phyloP scores from a whole-genome alignment of 2,113 vertebrate species.

The Oncorhynchus masou region DNA sequence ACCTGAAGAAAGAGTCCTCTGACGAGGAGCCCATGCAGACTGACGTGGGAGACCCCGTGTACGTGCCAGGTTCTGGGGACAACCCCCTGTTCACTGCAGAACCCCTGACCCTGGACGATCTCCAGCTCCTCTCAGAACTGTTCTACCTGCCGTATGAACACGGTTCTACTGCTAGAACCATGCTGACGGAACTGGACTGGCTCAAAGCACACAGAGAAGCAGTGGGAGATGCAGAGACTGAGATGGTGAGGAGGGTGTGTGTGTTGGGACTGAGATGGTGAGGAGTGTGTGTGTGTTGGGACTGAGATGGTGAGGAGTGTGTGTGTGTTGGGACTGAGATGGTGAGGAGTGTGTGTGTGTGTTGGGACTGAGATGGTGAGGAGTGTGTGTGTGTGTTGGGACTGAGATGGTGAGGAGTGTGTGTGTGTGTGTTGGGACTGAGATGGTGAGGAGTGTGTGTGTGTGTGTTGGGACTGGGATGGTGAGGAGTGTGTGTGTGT shows the following conservation, averaged over 20 bases:
- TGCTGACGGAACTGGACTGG: conserved; percentile 96
- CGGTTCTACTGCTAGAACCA: conserved; percentile 84
- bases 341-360: too few species aligned
- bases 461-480: too few species aligned
- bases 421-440: too few species aligned
- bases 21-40: conserved; percentile 93
- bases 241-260: conserved; percentile 71
- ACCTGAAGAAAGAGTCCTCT: conserved; percentile 41
- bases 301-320: too few species aligned
- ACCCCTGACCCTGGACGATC: conserved; percentile 87
- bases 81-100: conserved; percentile 90
- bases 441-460: too few species aligned
- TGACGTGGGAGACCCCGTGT: conserved; percentile 77
- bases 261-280: conserved; percentile 71
- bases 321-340: too few species aligned
- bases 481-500: too few species aligned
- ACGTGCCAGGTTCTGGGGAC: conserved; percentile 84
- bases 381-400: too few species aligned
- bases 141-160: conserved; percentile 97
- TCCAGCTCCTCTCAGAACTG: conserved; percentile 90
- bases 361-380: too few species aligned
- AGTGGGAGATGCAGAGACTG: conserved; percentile 75
- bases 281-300: too few species aligned
- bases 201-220: conserved; percentile 83
- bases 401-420: too few species aligned